phyloP scores from a whole-genome alignment of 37 sponge, comb jelly and placozoan species.

The Cliona cf. orientalis region DNA sequence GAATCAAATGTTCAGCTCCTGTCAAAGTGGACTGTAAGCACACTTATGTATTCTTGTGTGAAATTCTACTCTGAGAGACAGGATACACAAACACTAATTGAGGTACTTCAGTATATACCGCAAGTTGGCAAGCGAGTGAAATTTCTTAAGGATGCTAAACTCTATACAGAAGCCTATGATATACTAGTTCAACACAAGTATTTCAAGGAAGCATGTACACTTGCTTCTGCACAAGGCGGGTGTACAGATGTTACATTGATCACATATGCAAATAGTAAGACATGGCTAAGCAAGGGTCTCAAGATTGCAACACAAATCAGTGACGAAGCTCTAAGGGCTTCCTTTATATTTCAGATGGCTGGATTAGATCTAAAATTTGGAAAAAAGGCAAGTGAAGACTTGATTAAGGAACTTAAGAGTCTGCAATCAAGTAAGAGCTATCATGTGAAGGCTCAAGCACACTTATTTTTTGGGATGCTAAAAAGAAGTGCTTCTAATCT shows the following conservation, averaged over 20 bases:
- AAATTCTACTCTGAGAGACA: constrained; percentile 34
- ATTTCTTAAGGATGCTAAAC: constrained; percentile 44
- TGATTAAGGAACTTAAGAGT: neutral
- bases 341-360: constrained; percentile 11
- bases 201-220: constrained; percentile 7
- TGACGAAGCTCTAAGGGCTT: neutral
- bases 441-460: constrained; percentile 7
- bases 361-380: neutral
- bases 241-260: too few species aligned
- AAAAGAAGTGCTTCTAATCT: neutral
- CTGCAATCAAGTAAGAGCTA: neutral
- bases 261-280: neutral
- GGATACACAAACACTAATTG: constrained; percentile 25
- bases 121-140: constrained; percentile 14
- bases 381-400: neutral
- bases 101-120: constrained; percentile 46
- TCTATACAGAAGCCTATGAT: constrained; percentile 38
- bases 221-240: constrained; percentile 28
- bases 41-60: constrained; percentile 52
- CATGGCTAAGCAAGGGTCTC: constrained; percentile 18
- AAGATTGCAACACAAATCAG: neutral
- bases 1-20: neutral
- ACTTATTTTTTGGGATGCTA: constrained; percentile 26
- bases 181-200: constrained; percentile 10
- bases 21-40: constrained; percentile 1